A percentile compares a stretch with the other conserved stretches of the same genome.
Conservation (phyloP, 2,797 vertebrate species). For the Jordanella pulchra region DNA sequence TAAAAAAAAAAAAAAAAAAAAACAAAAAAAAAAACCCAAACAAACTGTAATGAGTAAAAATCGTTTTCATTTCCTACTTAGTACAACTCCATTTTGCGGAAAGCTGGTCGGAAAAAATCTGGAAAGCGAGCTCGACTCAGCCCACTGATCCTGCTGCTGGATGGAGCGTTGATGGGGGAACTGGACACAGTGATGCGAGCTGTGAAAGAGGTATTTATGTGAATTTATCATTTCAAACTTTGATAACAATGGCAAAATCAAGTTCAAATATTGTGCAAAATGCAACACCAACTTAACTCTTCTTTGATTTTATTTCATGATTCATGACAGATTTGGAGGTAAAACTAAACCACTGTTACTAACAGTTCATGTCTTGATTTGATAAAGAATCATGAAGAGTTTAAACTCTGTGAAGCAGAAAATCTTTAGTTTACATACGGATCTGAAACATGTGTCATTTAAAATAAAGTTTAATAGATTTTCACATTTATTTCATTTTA, state of each 20-base stretch:
- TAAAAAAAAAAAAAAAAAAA: neutral
- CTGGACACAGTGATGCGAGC: constrained; percentile 89
- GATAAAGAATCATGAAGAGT: too few species aligned
- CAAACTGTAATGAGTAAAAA: neutral
- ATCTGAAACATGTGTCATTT: too few species aligned
- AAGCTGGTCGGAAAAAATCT: constrained; percentile 52
- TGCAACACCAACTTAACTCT: too few species aligned
- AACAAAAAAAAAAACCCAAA: neutral
- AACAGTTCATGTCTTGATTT: too few species aligned
- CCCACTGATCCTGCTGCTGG: constrained; percentile 87
- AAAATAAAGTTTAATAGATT: too few species aligned
- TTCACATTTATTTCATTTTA: too few species aligned
- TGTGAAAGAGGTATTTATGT: constrained; percentile 82
- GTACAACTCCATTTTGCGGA: constrained; percentile 86
- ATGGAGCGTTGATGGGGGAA: constrained; percentile 87
- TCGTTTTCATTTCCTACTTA: constrained; percentile 46
- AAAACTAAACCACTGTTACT: too few species aligned
- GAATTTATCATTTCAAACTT: neutral
- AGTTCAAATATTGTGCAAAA: too few species aligned
- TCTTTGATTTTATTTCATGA: too few species aligned
- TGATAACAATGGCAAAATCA: neutral
- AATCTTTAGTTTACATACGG: too few species aligned
- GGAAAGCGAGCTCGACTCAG: constrained; percentile 82
- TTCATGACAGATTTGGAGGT: neutral
- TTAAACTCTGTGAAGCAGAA: too few species aligned